Percentiles rank a stretch among this genome's conserved stretches.
Conservation (phyloP, 1,140 invertebrate species). For the Heliconius himera region DNA sequence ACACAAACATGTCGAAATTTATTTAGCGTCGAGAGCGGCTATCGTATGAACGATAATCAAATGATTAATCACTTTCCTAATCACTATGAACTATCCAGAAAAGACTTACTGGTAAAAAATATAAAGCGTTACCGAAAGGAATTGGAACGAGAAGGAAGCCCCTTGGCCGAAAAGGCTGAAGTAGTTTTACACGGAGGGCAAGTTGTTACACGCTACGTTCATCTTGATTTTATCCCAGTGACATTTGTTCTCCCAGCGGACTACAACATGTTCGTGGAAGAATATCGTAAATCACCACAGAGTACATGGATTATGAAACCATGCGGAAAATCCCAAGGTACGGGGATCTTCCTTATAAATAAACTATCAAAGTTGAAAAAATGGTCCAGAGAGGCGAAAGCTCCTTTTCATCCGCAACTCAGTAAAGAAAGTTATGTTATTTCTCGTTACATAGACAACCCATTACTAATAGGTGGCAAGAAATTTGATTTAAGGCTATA, state of each 20-base stretch:
- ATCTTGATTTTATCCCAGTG: conserved; percentile 95
- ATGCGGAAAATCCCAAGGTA: conserved; percentile 94
- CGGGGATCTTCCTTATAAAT: conserved; percentile 94
- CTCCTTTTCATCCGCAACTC: conserved; percentile 91
- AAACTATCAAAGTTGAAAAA: conserved; percentile 94
- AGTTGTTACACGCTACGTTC: conserved; percentile 89
- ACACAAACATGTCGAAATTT: conserved; percentile 94
- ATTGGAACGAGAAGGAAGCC: conserved; percentile 94
- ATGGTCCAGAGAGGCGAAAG: conserved; percentile 92
- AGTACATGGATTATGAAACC: conserved; percentile 99
- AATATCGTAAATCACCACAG: conserved; percentile 95
- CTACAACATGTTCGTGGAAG: conserved; percentile 98
- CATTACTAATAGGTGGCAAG: conserved; percentile 92
- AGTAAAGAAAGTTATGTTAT: conserved; percentile 95
- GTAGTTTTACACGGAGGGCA: conserved; percentile 82
- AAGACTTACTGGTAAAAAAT: conserved; percentile 97
- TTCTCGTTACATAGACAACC: conserved; percentile 93
- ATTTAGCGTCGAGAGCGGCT: conserved; percentile 96
- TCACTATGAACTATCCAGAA: conserved; percentile 86
- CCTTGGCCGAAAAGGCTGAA: conserved; percentile 88
- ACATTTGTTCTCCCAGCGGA: conserved; percentile 97
- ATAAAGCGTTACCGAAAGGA: conserved; percentile 97
- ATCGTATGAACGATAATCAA: conserved; percentile 95
- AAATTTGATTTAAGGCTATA: conserved; percentile 94
- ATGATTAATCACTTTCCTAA: conserved; percentile 90